These are phyloP conservation scores for Tautogolabrus adspersus DNA, from an alignment of 2,113 vertebrate genomes.

Conservation along the genomic window DNA sequence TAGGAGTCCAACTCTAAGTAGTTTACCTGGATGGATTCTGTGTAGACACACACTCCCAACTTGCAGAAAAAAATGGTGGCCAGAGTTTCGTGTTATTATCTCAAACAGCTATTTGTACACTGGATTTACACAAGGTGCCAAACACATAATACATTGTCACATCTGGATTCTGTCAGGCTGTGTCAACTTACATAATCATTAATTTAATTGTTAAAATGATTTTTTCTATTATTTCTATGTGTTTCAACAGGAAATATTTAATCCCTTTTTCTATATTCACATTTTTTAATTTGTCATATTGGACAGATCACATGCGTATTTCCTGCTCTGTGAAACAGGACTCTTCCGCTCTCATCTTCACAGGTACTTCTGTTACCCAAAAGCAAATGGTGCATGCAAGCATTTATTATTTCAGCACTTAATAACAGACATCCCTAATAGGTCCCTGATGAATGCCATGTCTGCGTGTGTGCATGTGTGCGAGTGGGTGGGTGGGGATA, in stretches of 20 bases:
- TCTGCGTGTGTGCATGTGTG: slow-evolving; percentile 65
- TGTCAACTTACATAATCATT: not conserved
- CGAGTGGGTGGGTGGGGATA: slow-evolving; percentile 70
- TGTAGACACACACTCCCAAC: no score
- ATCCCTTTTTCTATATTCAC: no score
- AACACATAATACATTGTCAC: slow-evolving; percentile 1
- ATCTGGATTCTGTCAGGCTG: slow-evolving; percentile 25
- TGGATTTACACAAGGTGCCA: not conserved
- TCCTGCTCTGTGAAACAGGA: slow-evolving; percentile 27
- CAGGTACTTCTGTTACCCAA: slow-evolving; percentile 69
- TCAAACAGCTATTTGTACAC: not conserved
- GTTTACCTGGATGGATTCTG: no score
- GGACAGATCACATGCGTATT: not conserved
- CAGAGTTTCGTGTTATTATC: no score
- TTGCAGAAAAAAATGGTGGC: no score
- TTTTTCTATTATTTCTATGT: no score
- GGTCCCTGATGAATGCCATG: slow-evolving; percentile 80
- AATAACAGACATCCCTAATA: slow-evolving; percentile 85
- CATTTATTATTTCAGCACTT: slow-evolving; percentile 82
- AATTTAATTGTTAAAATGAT: not conserved
- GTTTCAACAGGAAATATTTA: no score
- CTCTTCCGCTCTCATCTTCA: slow-evolving; percentile 53
- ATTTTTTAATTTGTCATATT: not conserved
- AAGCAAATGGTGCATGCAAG: slow-evolving; percentile 74
- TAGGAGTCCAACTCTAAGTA: no score